Percentiles rank a stretch among this genome's conserved stretches.
Conservation (phyloP, 2,797 vertebrate genomes). For the Craterocephalus amniculus region DNA sequence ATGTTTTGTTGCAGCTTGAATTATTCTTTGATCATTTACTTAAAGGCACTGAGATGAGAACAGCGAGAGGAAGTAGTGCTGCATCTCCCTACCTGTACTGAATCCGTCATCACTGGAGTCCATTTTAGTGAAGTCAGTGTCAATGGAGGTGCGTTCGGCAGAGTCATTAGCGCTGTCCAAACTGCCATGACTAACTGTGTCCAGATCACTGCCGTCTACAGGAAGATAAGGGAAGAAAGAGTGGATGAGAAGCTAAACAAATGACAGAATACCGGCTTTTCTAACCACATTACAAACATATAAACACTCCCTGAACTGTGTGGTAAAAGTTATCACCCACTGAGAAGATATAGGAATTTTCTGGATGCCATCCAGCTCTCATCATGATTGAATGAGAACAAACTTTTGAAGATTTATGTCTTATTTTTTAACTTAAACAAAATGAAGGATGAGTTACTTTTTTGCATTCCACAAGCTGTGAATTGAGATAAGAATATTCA, state of each 20-base stretch:
- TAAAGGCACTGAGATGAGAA: not conserved
- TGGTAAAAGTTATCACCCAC: constrained; percentile 18
- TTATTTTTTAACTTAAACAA: constrained; percentile 21
- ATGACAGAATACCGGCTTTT: constrained; percentile 8
- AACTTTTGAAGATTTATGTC: not conserved
- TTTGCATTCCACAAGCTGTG: constrained; percentile 12
- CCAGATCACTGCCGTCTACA: constrained; percentile 89
- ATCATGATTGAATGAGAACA: not conserved
- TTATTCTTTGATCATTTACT: constrained; percentile 5
- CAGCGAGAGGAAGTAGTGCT: not conserved
- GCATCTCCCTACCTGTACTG: constrained; percentile 82
- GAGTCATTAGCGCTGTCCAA: constrained; percentile 89
- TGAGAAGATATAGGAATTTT: constrained; percentile 22
- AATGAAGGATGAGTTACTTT: not conserved
- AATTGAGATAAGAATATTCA: constrained; percentile 5
- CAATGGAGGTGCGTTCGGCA: constrained; percentile 86
- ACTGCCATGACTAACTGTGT: constrained; percentile 90
- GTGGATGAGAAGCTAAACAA: constrained; percentile 24
- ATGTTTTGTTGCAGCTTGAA: constrained; percentile 6
- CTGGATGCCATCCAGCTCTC: constrained; percentile 8
- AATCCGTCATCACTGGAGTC: constrained; percentile 89
- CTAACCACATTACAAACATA: constrained; percentile 6
- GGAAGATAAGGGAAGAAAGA: constrained; percentile 29
- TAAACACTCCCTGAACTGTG: constrained; percentile 17
- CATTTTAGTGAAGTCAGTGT: constrained; percentile 87